Percentiles rank a stretch among this genome's conserved stretches.
Conservation (phyloP, 64 coral and sea anemone species). For the Montipora efflorescens region DNA sequence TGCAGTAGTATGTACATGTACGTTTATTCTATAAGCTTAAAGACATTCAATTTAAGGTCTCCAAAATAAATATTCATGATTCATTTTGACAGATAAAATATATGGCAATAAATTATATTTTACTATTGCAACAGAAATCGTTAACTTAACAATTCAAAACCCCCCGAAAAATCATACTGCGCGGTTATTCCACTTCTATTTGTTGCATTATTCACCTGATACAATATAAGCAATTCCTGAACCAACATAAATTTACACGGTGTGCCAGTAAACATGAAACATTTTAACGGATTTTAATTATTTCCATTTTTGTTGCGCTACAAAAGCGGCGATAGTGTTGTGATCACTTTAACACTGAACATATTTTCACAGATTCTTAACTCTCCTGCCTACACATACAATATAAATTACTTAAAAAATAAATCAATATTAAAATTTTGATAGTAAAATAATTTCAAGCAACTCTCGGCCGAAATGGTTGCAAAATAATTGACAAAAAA, state of each 20-base stretch:
- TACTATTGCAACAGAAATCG: no score
- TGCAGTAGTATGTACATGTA: no score
- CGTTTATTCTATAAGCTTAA: no score
- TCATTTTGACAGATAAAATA: no score
- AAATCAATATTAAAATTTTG: neutral
- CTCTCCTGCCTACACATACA: neutral
- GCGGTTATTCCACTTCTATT: no score
- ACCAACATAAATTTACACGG: neutral
- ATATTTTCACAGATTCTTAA: neutral
- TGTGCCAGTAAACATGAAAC: no score
- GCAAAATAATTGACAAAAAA: neutral
- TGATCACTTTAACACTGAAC: neutral
- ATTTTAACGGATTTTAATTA: no score
- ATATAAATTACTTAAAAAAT: neutral
- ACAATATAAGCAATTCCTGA: neutral
- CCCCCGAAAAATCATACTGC: no score
- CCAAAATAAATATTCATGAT: no score
- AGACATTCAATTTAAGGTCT: no score
- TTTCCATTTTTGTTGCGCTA: neutral
- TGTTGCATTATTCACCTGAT: neutral
- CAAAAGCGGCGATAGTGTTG: neutral
- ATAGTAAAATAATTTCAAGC: neutral
- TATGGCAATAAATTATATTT: no score
- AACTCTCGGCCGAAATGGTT: neutral
- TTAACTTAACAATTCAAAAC: no score